Conservation (phyloP, 2,888 invertebrate species). For the Rhaphigaster nebulosa region DNA sequence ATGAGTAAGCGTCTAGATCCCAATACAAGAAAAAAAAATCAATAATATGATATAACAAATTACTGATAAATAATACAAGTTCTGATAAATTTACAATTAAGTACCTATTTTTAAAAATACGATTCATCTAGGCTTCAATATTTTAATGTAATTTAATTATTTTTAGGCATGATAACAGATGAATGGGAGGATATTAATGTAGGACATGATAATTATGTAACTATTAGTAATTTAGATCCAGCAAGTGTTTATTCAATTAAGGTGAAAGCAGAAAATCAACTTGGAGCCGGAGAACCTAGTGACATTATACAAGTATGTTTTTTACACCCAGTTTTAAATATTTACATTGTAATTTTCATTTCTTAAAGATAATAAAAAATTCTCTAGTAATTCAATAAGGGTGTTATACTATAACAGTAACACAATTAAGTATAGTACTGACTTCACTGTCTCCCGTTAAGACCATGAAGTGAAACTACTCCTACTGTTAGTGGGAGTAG, state of each 20-base stretch:
- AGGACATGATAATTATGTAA: slow-evolving; percentile 66
- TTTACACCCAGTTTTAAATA: slow-evolving; percentile 63
- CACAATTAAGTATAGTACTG: too few relatives aligned
- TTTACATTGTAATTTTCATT: background rate
- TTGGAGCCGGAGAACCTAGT: slow-evolving; percentile 70
- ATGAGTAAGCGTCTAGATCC: too few relatives aligned
- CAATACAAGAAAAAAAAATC: too few relatives aligned
- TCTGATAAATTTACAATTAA: background rate
- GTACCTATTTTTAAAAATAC: background rate
- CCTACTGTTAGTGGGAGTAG: too few relatives aligned
- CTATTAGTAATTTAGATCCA: slow-evolving; percentile 69
- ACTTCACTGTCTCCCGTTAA: too few relatives aligned
- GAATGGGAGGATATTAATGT: slow-evolving; percentile 65
- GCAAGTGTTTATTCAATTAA: slow-evolving; percentile 69
- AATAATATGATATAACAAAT: too few relatives aligned
- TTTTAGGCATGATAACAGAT: slow-evolving; percentile 62
- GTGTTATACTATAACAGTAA: too few relatives aligned
- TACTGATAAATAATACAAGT: too few relatives aligned
- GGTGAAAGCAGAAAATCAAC: slow-evolving; percentile 69
- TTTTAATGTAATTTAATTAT: background rate
- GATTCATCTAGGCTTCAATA: background rate
- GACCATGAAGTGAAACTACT: too few relatives aligned
- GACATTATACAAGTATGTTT: slow-evolving; percentile 67
- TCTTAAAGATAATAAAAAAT: background rate
- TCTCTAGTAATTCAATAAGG: background rate